A percentile compares a stretch with the other conserved stretches of the same genome.
Conservation (phyloP, 2,888 invertebrate genomes). For the Apotomis turbidana region DNA sequence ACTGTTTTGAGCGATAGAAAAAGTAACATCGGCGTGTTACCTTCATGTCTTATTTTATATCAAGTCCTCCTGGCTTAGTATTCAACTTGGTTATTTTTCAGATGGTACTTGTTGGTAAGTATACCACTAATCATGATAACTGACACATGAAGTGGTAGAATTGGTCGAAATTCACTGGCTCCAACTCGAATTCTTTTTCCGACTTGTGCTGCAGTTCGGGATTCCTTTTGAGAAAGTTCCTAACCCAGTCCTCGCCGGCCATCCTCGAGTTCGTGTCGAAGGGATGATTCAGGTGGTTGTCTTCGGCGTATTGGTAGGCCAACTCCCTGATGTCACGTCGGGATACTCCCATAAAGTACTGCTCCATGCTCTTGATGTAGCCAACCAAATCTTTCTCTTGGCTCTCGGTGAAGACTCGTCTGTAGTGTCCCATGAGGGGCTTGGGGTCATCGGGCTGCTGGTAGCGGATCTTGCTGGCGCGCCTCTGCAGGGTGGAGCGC, state of each 20-base stretch:
- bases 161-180: constrained; percentile 80
- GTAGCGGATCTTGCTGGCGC: constrained; percentile 78
- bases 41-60: not conserved
- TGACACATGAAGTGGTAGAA: constrained; percentile 82
- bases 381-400: constrained; percentile 79
- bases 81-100: constrained; percentile 8
- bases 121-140: constrained; percentile 69
- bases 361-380: constrained; percentile 80
- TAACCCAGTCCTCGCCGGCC: constrained; percentile 81
- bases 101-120: constrained; percentile 47
- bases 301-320: constrained; percentile 80
- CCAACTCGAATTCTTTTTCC: constrained; percentile 69
- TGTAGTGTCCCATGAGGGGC: constrained; percentile 78
- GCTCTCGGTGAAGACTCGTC: constrained; percentile 77
- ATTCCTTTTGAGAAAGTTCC: constrained; percentile 78
- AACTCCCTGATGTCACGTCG: constrained; percentile 76
- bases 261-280: constrained; percentile 77
- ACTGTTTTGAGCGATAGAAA: constrained; percentile 19
- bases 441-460: constrained; percentile 75
- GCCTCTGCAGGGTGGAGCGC: constrained; percentile 76
- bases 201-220: constrained; percentile 73
- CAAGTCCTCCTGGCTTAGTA: constrained; percentile 4
- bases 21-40: constrained; percentile 4
- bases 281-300: constrained; percentile 73
- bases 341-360: constrained; percentile 78